Evolutionary conservation across 2,797 vertebrate genomes (phyloP).

Genomic region (Crocidura indochinensis): DNA sequence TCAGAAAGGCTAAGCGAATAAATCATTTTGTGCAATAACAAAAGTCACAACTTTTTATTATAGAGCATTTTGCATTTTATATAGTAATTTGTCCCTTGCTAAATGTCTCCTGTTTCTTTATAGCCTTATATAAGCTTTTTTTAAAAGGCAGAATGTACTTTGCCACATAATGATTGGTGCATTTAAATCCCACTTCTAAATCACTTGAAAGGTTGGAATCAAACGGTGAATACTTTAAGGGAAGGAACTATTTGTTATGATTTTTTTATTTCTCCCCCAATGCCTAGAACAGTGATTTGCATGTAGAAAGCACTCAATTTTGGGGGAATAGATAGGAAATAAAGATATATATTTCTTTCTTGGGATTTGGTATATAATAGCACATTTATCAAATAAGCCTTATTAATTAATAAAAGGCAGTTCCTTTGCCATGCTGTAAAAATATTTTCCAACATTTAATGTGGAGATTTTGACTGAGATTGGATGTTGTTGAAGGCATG

Average conservation of each 20-base stretch:
- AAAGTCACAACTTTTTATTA: constrained; percentile 87
- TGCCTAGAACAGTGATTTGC: background rate
- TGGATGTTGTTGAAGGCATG: no score
- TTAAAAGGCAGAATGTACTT: constrained; percentile 82
- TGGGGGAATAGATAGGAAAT: constrained; percentile 46
- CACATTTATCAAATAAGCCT: constrained; percentile 29
- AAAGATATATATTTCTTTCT: constrained; percentile 30
- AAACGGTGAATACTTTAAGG: constrained; percentile 50
- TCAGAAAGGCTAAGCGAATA: constrained; percentile 86
- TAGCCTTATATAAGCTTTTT: constrained; percentile 73
- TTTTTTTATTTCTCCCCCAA: constrained; percentile 33
- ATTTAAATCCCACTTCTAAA: constrained; percentile 72
- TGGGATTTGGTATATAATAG: constrained; percentile 39
- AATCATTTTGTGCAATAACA: constrained; percentile 85
- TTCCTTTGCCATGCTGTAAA: background rate
- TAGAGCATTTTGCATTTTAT: constrained; percentile 86
- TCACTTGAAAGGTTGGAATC: constrained; percentile 52
- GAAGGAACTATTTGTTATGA: constrained; percentile 18
- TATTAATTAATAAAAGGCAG: constrained; percentile 50
- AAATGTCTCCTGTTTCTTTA: constrained; percentile 88
- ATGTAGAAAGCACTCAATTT: constrained; percentile 15
- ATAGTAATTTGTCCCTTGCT: constrained; percentile 87
- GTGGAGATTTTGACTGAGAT: constrained; percentile 35
- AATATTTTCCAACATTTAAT: constrained; percentile 29
- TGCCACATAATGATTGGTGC: constrained; percentile 71